Percentiles rank a stretch among this genome's conserved stretches.
These are phyloP conservation scores for Haliclona indistincta DNA, from an alignment of 37 sponge, comb jelly and placozoan genomes.

Conservation along the genomic window DNA sequence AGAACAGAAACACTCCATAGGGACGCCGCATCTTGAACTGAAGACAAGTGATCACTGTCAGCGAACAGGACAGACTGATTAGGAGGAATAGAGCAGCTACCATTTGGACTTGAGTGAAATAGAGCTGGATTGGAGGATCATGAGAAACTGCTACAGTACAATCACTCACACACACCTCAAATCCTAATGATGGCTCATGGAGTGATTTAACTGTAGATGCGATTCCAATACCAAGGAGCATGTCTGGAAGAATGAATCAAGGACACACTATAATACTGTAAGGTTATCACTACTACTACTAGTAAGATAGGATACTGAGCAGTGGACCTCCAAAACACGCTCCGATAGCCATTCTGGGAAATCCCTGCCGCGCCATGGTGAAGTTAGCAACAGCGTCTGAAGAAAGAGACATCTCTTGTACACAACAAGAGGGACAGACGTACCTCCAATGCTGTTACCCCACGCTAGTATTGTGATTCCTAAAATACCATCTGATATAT, in stretches of 20 bases:
- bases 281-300: no score
- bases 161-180: background rate
- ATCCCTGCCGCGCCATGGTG: slow-evolving; percentile 96
- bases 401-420: slow-evolving; percentile 1
- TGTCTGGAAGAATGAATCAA: slow-evolving; percentile 35
- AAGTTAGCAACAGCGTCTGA: slow-evolving; percentile 92
- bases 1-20: slow-evolving; percentile 70
- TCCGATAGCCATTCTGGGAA: slow-evolving; percentile 94
- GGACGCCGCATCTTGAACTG: slow-evolving; percentile 68
- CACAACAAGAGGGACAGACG: background rate
- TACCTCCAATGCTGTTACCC: slow-evolving; percentile 99
- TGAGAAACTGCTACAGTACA: background rate
- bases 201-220: slow-evolving; percentile 62
- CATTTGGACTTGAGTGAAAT: slow-evolving; percentile 79
- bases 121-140: slow-evolving; percentile 34
- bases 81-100: slow-evolving; percentile 81
- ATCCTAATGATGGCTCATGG: background rate
- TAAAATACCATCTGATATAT: slow-evolving; percentile 83
- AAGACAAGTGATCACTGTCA: slow-evolving; percentile 50
- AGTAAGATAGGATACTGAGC: slow-evolving; percentile 79
- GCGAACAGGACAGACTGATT: slow-evolving; percentile 59
- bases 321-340: slow-evolving; percentile 98
- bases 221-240: slow-evolving; percentile 86
- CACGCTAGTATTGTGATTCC: slow-evolving; percentile 97
- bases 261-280: no score